Conservation (phyloP, 2,888 invertebrate species). For the Cryptus armator region DNA sequence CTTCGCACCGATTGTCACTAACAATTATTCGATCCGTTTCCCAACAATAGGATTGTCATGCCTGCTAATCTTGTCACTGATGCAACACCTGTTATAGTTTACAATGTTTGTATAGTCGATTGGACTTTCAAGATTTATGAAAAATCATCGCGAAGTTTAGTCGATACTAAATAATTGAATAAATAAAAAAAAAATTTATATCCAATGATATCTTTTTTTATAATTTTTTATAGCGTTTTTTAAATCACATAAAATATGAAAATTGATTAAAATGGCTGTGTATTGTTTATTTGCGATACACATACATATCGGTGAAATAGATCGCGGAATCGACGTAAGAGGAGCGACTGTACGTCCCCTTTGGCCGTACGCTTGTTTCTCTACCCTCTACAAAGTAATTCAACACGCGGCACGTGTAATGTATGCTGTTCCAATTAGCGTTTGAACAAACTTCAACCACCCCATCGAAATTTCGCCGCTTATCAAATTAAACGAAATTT, state of each 20-base stretch:
- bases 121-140: no score
- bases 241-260: no score
- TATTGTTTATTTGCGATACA: background rate
- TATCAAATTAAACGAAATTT: constrained; percentile 6
- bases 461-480: constrained; percentile 35
- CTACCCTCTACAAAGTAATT: constrained; percentile 33
- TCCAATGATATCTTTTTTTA: no score
- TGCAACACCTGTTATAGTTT: background rate
- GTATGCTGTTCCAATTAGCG: constrained; percentile 61
- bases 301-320: background rate
- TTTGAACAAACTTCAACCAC: constrained; percentile 34
- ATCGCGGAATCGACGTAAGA: background rate
- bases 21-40: background rate
- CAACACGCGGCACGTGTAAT: constrained; percentile 34
- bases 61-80: background rate
- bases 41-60: background rate
- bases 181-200: no score
- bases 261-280: no score
- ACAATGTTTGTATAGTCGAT: no score
- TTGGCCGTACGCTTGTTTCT: constrained; percentile 2
- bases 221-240: no score
- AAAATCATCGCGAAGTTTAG: no score
- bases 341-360: background rate
- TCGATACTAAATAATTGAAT: no score
- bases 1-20: constrained; percentile 12